A percentile compares a stretch with the other conserved stretches of the same genome.
phyloP scores from a whole-genome alignment of 2,888 invertebrate genomes.

The Ptychoptera albimana region DNA sequence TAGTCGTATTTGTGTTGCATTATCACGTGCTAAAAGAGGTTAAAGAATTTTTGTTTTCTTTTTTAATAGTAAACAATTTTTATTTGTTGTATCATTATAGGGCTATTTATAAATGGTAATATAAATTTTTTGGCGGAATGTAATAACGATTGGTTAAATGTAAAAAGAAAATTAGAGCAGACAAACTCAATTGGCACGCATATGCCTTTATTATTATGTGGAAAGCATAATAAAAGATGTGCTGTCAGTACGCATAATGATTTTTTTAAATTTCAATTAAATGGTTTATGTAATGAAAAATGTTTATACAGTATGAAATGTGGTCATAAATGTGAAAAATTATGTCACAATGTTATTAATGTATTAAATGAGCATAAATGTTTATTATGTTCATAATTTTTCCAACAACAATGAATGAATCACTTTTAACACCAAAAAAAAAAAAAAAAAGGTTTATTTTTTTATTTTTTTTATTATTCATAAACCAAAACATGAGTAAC shows the following conservation, averaged over 20 bases:
- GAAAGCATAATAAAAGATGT: slow-evolving; percentile 29
- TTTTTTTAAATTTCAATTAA: too few relatives aligned
- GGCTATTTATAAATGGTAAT: slow-evolving; percentile 58
- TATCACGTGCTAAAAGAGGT: slow-evolving; percentile 54
- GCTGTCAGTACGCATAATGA: slow-evolving; percentile 1
- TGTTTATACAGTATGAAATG: not conserved
- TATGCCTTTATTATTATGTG: slow-evolving; percentile 32
- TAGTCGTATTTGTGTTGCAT: slow-evolving; percentile 61
- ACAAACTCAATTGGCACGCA: slow-evolving; percentile 36
- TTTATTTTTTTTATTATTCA: too few relatives aligned
- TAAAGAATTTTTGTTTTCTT: not conserved
- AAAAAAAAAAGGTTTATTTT: too few relatives aligned
- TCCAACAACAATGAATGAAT: too few relatives aligned
- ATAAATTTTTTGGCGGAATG: slow-evolving; percentile 38
- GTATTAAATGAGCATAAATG: not conserved
- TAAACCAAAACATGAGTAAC: too few relatives aligned
- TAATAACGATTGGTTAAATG: slow-evolving; percentile 38
- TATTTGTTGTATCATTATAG: too few relatives aligned
- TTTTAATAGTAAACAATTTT: too few relatives aligned
- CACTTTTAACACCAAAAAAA: too few relatives aligned
- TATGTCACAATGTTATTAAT: not conserved
- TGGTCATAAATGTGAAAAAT: not conserved
- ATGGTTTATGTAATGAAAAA: not conserved
- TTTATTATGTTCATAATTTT: too few relatives aligned
- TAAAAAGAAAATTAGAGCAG: slow-evolving; percentile 29